Evolutionary conservation across 2,888 invertebrate species (phyloP), one percentile per base, ranked within the genome.

Genomic region (Pyralis farinalis): DNA sequence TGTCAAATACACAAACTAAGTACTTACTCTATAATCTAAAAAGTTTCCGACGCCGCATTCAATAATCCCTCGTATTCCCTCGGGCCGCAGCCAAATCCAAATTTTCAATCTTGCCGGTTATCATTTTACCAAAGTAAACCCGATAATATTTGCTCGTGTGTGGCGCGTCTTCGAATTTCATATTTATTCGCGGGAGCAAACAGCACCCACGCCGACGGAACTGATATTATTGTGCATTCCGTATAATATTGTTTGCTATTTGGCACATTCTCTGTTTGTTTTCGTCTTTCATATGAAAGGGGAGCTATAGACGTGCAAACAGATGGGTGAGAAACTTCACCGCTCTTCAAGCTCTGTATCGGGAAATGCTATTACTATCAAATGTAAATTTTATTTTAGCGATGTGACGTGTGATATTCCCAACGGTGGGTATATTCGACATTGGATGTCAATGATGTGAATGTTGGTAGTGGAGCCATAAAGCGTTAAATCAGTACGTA

Each of bases 201-300:
- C 81, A 82, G 53, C 71, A 71, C 77, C 78, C 79, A 73, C 73
- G 69, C 58, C 71, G 66, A 71, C 86, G 87, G 88, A 86, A 87
- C 85, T 86, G 84, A 87, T 88, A 88, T 88, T 88, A 88, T 88
- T 88, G 88, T 88, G 88, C 87, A 88, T 88, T 86, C 87, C 85
- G 88, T 85, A 88, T 88, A 88, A 88, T 88, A 88, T 88, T 88
- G 88, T 88, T 88, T 88, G 86, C 87, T 88, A 81, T 86, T 88
- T 88, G 86, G 81, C 88, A 88, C 88, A 87, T 88, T 87, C 85
- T 68, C 72, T 88, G 81, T 88, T 88, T 87, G 87, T 86, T 86
- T 81, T 87, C 84, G 85, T 70, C 85, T 86, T 78, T 82, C 79
- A 83, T 87, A 86, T 82, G 85, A 86, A 86, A 86, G 86, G 88